Evolutionary conservation across 64 coral and sea anemone genomes (phyloP), one percentile per base, ranked within the genome.

Genomic region (Acropora tenuis): DNA sequence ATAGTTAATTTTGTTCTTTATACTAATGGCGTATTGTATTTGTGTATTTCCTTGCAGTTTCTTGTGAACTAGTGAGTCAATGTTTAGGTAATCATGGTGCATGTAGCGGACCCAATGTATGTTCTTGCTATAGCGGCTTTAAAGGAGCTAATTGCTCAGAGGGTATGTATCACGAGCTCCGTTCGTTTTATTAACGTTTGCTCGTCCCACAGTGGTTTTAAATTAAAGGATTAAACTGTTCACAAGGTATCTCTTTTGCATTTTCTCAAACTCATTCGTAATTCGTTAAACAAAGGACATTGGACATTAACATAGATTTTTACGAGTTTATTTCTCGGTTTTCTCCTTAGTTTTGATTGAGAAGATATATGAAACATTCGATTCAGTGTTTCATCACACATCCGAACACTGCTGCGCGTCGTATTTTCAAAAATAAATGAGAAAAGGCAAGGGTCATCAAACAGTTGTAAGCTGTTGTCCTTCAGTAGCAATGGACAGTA

Each of bases 81-180:
- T 95, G 94, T 87, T 95, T 85, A 42, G 13, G 41, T 30, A 30
- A 30, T 47, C 84, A 5, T 2, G 94, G 94, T 30, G 73, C 77
- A 30, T 95, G 94, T 76, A 81, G 77, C 63, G 77, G 74, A 7
- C 77, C 87, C 43, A 95, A 77, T 60, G 15, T 88, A 18, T 95
- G 93, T 66, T 50, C 82, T 57, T 95, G 93, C 18, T 43, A 91
- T 15, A 66, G 69, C 73, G 75, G 93, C 5, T 91, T 57, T 73
- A 91, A 95, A 75, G 93, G 93, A 9, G 40, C 50, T 43, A 79
- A 95, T 49, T 95, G 93, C 86, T 86, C 66, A 42, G 88, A 87
- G 68, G 89, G 93, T 95, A 95, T 43, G 3, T 47, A 46, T 41
- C n/a, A 73, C 20, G 69, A 43, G 30, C 40, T 43, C 9, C 10